phyloP scores from a whole-genome alignment of 2,888 invertebrate species.

The Xylota sylvarum region DNA sequence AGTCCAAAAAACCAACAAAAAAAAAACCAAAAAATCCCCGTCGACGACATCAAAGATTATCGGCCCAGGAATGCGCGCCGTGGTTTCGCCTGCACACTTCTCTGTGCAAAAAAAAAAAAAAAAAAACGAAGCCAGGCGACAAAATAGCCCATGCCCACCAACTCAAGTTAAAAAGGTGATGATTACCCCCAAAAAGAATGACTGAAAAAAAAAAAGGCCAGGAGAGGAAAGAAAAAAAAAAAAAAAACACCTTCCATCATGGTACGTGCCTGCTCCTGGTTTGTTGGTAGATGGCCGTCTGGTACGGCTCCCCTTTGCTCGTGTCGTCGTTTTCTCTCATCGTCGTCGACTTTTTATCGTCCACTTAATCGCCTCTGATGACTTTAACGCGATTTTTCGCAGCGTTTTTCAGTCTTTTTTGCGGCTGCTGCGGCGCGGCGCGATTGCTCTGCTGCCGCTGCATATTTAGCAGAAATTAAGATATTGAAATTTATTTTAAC shows the following conservation, averaged over 20 bases:
- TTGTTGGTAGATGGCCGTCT: slow-evolving; percentile 29
- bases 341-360: slow-evolving; percentile 67
- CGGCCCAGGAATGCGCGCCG: slow-evolving; percentile 43
- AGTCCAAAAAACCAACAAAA: slow-evolving; percentile 10
- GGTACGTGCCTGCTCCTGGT: slow-evolving; percentile 64
- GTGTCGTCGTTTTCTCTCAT: neutral
- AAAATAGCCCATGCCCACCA: slow-evolving; percentile 58
- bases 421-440: slow-evolving; percentile 29
- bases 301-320: slow-evolving; percentile 16
- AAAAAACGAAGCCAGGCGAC: slow-evolving; percentile 36
- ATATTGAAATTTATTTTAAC: slow-evolving; percentile 74
- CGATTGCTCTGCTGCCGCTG: slow-evolving; percentile 38
- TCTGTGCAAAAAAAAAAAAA: too few species aligned
- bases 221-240: neutral
- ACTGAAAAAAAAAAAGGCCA: slow-evolving; percentile 29
- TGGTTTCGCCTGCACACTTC: slow-evolving; percentile 24
- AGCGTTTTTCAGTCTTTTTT: slow-evolving; percentile 47
- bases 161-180: slow-evolving; percentile 53
- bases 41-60: slow-evolving; percentile 56
- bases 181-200: slow-evolving; percentile 59
- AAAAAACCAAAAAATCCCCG: too few species aligned
- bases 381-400: slow-evolving; percentile 73
- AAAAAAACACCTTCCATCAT: slow-evolving; percentile 37
- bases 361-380: slow-evolving; percentile 74
- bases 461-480: slow-evolving; percentile 69